Percentiles rank a stretch among this genome's conserved stretches.
Conservation (phyloP, 2,888 invertebrate species). For the Apamea crenata region DNA sequence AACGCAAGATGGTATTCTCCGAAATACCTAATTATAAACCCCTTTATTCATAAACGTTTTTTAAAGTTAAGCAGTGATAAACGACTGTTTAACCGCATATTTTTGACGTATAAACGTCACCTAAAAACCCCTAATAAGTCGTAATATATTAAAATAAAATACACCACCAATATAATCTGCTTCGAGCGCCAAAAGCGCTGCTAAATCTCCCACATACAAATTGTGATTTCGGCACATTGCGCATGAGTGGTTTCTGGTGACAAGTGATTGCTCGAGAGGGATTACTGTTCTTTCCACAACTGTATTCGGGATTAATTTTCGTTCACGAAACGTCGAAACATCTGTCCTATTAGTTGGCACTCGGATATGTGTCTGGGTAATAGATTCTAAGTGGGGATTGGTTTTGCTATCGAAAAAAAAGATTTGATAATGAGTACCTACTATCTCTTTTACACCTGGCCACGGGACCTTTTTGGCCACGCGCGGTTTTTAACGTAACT, state of each 20-base stretch:
- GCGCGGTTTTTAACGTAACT: too few relatives aligned
- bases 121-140: background rate
- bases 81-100: too few relatives aligned
- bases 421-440: background rate
- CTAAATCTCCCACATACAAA: constrained; percentile 30
- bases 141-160: background rate
- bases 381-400: constrained; percentile 60
- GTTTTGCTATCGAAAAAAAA: constrained; percentile 33
- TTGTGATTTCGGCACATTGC: constrained; percentile 64
- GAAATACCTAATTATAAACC: too few relatives aligned
- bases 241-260: constrained; percentile 84
- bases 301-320: constrained; percentile 83
- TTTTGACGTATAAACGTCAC: background rate
- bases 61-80: background rate
- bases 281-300: constrained; percentile 78
- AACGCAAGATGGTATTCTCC: background rate
- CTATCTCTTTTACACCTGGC: too few relatives aligned
- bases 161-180: background rate
- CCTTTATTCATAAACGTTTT: background rate
- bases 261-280: constrained; percentile 85
- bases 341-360: constrained; percentile 81
- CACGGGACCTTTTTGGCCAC: too few relatives aligned
- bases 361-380: constrained; percentile 65
- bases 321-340: constrained; percentile 79
- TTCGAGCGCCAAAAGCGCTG: constrained; percentile 65